Base-by-base conservation (phyloP, 2,113 vertebrate species). In the Pluvianellus socialis region DNA sequence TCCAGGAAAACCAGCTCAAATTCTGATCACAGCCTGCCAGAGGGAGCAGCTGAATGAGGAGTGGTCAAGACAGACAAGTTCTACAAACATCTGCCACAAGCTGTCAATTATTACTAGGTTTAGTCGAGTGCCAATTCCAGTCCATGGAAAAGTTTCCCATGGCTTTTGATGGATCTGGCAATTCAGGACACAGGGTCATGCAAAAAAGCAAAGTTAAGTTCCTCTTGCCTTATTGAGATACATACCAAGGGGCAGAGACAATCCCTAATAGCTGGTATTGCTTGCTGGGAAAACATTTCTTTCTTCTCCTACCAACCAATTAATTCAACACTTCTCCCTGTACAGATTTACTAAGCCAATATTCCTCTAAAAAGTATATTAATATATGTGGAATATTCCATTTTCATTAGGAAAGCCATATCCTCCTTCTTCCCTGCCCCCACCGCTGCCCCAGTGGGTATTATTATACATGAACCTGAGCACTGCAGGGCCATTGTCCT, bases 1-100 rank as follows among this genome's bases (percentile, higher is more conserved):
- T 91, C 79, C 73, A 95, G 72, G 84, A 96, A 94, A 93, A 92
- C 11, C 12, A 6, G 44, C 45, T 88, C 80, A 89, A 73, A 52
- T 71, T 90, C 68, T 72, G 24, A 30, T 77, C 2, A 0, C 40
- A 66, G 61, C 28, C 68, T 56, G 7, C 47, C 73, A 80, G 55
- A 86, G 14, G 24, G 24, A 80, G 14, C 76, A 91, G 92, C 49
- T 72, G 50, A 86, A 86, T 28, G 16, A 76, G 68, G 86, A 10
- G 35, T 16, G 17, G 38, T 52, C 59, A 85, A 74, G 28, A 45
- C 21, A 56, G 52, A 53, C 0, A 1, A 68, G 35, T 44, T 66
- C 61, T 68, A n/a, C 24, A 58, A 24, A 12, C 13, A 19, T 86
- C 66, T 88, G 50, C 42, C 74, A 86, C 30, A 32, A 89, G 67